A percentile compares a stretch with the other conserved stretches of the same genome.
phyloP scores from a whole-genome alignment of 1,140 invertebrate genomes.

The Gonatopus flavifemur region DNA sequence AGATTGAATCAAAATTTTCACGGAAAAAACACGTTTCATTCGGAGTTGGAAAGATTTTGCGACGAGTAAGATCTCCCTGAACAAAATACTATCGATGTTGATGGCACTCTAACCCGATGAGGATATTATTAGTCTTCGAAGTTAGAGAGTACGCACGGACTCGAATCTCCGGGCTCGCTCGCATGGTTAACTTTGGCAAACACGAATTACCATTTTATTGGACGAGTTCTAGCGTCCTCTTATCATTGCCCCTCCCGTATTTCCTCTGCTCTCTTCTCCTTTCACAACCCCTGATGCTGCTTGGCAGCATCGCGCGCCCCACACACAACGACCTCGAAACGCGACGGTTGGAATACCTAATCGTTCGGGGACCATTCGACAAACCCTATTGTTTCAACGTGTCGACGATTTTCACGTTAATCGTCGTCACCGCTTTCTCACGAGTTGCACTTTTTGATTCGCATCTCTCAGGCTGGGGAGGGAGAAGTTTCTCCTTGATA shows the following conservation, averaged over 20 bases:
- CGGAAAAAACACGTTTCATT: no score
- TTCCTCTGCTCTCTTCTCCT: constrained; percentile 23
- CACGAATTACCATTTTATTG: constrained; percentile 65
- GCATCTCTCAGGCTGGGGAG: constrained; percentile 15
- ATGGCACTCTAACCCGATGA: constrained; percentile 29
- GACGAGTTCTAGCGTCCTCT: constrained; percentile 56
- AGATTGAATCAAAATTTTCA: no score
- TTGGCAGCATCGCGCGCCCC: constrained; percentile 27
- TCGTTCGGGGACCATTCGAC: constrained; percentile 45
- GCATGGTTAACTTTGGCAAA: constrained; percentile 63
- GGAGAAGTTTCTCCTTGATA: constrained; percentile 12
- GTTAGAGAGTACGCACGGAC: constrained; percentile 54
- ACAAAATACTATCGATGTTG: constrained; percentile 46
- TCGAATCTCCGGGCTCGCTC: constrained; percentile 55
- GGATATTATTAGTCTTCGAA: constrained; percentile 52
- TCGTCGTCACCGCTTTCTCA: constrained; percentile 16
- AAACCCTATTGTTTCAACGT: constrained; percentile 25
- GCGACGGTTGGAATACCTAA: constrained; percentile 58
- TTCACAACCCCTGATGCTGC: constrained; percentile 15
- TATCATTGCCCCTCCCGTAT: constrained; percentile 30
- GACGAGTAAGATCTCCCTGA: constrained; percentile 11
- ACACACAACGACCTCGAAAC: constrained; percentile 46
- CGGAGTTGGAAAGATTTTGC: constrained; percentile 7
- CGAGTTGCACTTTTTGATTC: constrained; percentile 12
- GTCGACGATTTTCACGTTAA: constrained; percentile 29